Conservation (phyloP, 1,140 invertebrate species). For the Mamestra configurata region DNA sequence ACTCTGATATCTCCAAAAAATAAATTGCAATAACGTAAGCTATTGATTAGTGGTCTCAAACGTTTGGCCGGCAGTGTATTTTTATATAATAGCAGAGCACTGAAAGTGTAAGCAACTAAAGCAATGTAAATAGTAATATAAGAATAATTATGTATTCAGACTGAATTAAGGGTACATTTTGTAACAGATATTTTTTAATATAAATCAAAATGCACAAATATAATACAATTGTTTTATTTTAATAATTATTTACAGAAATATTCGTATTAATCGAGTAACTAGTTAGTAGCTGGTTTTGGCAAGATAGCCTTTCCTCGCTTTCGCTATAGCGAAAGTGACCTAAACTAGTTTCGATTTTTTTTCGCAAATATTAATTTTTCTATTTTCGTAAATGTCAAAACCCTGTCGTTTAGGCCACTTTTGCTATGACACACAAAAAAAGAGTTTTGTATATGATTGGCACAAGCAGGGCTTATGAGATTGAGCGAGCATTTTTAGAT, state of each 20-base stretch:
- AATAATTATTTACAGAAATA: conserved; percentile 40
- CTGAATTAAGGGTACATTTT: conserved; percentile 31
- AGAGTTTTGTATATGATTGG: not conserved
- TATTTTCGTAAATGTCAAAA: not conserved
- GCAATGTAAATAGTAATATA: not conserved
- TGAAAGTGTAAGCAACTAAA: not conserved
- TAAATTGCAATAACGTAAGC: no score
- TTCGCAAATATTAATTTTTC: not conserved
- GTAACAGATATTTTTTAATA: conserved; percentile 26
- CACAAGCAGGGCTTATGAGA: conserved; percentile 10
- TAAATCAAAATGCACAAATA: conserved; percentile 22
- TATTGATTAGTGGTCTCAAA: no score
- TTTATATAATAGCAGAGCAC: no score
- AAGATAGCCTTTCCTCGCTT: not conserved
- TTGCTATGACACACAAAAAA: not conserved
- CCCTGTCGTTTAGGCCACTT: not conserved
- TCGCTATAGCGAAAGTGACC: not conserved
- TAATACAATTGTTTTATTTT: conserved; percentile 36
- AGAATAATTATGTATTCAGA: conserved; percentile 35
- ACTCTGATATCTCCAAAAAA: no score
- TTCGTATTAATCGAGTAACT: conserved; percentile 32
- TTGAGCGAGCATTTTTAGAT: not conserved
- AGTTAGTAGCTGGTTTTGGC: conserved; percentile 21
- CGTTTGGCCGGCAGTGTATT: no score
- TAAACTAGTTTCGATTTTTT: not conserved